Conservation (phyloP, 2,797 vertebrate species). For the Pangasius macronema region DNA sequence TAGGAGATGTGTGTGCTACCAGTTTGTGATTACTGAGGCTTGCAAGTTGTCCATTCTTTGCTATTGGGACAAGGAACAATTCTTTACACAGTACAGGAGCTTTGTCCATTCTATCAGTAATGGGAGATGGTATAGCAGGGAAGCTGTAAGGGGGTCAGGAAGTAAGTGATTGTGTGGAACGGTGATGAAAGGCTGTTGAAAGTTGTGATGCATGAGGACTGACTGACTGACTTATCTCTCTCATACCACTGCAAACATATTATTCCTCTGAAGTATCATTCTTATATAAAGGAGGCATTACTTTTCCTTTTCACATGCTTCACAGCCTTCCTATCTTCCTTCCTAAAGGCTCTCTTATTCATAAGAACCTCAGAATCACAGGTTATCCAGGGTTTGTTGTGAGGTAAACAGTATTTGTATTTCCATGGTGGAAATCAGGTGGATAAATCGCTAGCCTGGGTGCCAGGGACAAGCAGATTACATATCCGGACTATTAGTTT, state of each 20-base stretch:
- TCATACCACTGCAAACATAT: conserved; percentile 1
- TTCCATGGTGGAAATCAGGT: neutral
- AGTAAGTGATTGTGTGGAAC: neutral
- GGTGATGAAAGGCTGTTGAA: conserved; percentile 5
- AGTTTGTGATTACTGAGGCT: neutral
- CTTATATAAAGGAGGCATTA: neutral
- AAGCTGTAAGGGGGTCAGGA: neutral
- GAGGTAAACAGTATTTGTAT: neutral
- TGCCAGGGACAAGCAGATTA: neutral
- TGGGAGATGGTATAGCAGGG: neutral
- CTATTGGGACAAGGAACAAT: neutral
- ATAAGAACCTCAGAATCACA: neutral
- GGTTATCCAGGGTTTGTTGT: neutral
- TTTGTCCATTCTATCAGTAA: neutral
- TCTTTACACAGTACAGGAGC: neutral
- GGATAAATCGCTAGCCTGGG: neutral
- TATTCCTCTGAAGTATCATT: neutral
- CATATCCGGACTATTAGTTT: neutral
- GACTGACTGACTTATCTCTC: neutral
- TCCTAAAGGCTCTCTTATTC: neutral
- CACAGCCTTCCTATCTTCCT: neutral
- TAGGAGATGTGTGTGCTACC: neutral
- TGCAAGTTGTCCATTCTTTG: neutral
- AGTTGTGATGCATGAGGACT: neutral
- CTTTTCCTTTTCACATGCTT: neutral